A percentile compares a stretch with the other conserved stretches of the same genome.
phyloP scores from a whole-genome alignment of 1,140 invertebrate genomes.

The Tyrophagus putrescentiae region DNA sequence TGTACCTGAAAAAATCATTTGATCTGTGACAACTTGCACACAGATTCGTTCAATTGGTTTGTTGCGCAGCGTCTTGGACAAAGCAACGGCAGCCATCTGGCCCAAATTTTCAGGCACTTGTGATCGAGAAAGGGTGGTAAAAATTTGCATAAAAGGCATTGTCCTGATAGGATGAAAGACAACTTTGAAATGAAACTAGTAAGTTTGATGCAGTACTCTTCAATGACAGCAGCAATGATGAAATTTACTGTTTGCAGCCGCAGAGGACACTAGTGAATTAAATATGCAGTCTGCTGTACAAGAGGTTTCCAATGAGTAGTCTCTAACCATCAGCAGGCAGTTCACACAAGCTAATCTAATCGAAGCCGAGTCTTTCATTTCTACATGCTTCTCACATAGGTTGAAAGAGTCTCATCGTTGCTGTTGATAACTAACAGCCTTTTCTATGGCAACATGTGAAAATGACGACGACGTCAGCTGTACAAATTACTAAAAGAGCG shows the following conservation, averaged over 20 bases:
- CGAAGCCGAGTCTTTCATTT: too few relatives aligned
- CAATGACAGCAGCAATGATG: not conserved
- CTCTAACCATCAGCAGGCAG: too few relatives aligned
- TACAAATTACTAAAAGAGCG: too few relatives aligned
- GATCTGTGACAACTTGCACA: constrained; percentile 4
- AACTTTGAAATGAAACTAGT: not conserved
- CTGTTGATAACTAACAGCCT: too few relatives aligned
- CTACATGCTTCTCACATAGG: too few relatives aligned
- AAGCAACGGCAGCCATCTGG: not conserved
- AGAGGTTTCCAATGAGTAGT: not conserved
- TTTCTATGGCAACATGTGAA: too few relatives aligned
- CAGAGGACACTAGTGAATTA: not conserved
- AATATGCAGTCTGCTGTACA: not conserved
- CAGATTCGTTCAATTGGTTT: not conserved
- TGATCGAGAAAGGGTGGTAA: not conserved
- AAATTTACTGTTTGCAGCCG: not conserved
- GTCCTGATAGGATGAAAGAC: not conserved
- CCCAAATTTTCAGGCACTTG: constrained; percentile 15
- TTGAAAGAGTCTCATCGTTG: too few relatives aligned
- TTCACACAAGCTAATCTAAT: too few relatives aligned
- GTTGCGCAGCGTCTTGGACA: constrained; percentile 9
- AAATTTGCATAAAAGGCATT: constrained; percentile 11
- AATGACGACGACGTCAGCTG: too few relatives aligned
- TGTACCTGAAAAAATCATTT: not conserved
- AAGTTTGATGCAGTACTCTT: too few relatives aligned